Percentiles rank a stretch among this genome's conserved stretches.
Evolutionary conservation across 1,140 invertebrate genomes (phyloP).

Genomic region (Lordiphosa mommai): DNA sequence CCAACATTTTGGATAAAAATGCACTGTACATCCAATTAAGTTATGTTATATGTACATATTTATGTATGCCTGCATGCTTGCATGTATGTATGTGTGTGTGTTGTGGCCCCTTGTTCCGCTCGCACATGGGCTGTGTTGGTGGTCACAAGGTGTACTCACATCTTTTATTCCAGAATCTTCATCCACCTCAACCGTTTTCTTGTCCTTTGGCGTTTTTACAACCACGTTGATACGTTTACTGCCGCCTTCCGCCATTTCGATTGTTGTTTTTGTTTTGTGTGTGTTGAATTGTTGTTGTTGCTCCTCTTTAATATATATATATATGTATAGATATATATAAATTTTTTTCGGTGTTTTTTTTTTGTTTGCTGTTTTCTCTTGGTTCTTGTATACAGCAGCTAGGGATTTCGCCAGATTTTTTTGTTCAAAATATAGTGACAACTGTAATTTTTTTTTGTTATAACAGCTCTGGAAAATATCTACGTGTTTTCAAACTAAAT

Average conservation of each 20-base stretch:
- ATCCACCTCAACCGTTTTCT: constrained; percentile 92
- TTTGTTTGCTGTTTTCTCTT: neutral
- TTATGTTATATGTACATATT: neutral
- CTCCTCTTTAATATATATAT: constrained; percentile 1
- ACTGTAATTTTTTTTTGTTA: constrained; percentile 31
- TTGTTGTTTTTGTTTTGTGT: constrained; percentile 27
- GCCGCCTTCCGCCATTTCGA: constrained; percentile 84
- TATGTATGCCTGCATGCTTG: neutral
- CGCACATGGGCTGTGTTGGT: constrained; percentile 1
- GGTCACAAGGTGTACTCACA: constrained; percentile 82
- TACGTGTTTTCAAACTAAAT: constrained; percentile 71
- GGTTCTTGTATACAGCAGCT: no score
- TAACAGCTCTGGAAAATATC: constrained; percentile 26
- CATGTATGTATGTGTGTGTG: neutral
- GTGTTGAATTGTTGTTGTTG: neutral
- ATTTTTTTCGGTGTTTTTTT: neutral
- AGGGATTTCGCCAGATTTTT: constrained; percentile 9
- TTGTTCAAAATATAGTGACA: constrained; percentile 9
- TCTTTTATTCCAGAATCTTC: constrained; percentile 93
- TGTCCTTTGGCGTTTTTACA: constrained; percentile 98
- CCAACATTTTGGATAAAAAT: constrained; percentile 22
- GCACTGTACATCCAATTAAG: constrained; percentile 45
- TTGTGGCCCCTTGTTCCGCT: constrained; percentile 1
- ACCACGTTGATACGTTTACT: constrained; percentile 89
- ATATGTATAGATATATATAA: constrained; percentile 2